Conservation (phyloP, 2,888 invertebrate species). For the Cenopis cana region DNA sequence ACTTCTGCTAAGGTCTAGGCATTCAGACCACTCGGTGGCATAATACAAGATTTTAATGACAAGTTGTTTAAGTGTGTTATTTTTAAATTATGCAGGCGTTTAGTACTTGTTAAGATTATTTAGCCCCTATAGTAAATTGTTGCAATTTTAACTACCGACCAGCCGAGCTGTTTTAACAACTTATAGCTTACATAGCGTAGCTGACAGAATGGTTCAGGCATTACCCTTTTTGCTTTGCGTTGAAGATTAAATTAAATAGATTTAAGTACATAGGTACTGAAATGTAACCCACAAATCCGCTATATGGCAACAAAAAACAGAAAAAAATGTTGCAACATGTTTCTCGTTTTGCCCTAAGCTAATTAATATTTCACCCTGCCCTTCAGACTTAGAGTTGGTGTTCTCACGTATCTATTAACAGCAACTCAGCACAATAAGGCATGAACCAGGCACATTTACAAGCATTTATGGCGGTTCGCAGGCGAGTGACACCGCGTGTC, state of each 20-base stretch:
- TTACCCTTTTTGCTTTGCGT: neutral
- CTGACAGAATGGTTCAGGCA: too few species aligned
- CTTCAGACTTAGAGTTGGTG: neutral
- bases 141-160: too few species aligned
- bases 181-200: neutral
- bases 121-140: too few species aligned
- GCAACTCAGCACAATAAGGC: constrained; percentile 32
- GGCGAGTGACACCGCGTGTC: constrained; percentile 28
- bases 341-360: neutral
- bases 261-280: too few species aligned
- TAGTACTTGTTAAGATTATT: too few species aligned
- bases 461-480: constrained; percentile 36
- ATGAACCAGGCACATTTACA: constrained; percentile 36
- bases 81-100: too few species aligned
- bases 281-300: neutral
- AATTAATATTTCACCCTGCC: constrained; percentile 1
- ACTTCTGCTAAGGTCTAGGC: neutral
- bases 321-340: neutral
- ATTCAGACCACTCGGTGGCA: neutral
- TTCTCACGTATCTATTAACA: constrained; percentile 32
- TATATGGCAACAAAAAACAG: neutral
- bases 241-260: neutral
- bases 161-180: too few species aligned
- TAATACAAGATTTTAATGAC: neutral
- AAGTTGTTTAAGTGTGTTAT: too few species aligned